phyloP scores from a whole-genome alignment of 2,113 vertebrate species.

The Myotis davidii region DNA sequence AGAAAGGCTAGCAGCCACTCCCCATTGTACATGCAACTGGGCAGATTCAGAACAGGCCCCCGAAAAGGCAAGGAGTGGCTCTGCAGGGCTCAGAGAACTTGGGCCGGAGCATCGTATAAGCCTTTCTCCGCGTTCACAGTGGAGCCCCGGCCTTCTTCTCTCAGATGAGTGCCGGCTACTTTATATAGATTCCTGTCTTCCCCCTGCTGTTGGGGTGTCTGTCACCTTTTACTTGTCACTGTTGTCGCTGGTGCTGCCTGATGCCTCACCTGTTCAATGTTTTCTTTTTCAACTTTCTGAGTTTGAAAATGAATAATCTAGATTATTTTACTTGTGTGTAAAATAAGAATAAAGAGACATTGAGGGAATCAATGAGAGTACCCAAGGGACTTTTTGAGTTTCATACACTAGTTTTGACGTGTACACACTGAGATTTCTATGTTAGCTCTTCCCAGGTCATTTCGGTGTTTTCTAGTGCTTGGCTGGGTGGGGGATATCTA shows the following conservation, averaged over 20 bases:
- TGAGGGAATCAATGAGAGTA: neutral
- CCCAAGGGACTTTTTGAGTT: neutral
- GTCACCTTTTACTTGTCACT: neutral
- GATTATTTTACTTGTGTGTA: constrained; percentile 44
- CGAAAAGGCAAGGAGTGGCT: neutral
- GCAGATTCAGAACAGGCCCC: neutral
- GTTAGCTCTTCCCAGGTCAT: neutral
- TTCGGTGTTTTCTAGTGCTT: neutral
- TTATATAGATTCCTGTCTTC: constrained; percentile 2
- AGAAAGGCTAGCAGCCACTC: neutral
- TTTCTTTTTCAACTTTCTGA: constrained; percentile 51
- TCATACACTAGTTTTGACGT: neutral
- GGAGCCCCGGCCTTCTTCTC: neutral
- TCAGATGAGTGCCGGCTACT: neutral
- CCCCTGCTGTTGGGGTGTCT: neutral
- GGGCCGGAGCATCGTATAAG: neutral
- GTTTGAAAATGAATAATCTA: constrained; percentile 33
- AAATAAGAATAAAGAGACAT: constrained; percentile 36
- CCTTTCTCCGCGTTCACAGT: neutral
- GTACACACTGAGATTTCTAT: neutral
- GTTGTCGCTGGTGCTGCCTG: neutral
- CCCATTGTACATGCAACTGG: rapidly evolving
- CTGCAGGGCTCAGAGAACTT: neutral
- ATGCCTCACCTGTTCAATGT: constrained; percentile 12
- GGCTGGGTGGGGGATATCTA: neutral